These are phyloP conservation scores for Synaphobranchus kaupii DNA, from an alignment of 2,797 vertebrate genomes.

Conservation along the genomic window DNA sequence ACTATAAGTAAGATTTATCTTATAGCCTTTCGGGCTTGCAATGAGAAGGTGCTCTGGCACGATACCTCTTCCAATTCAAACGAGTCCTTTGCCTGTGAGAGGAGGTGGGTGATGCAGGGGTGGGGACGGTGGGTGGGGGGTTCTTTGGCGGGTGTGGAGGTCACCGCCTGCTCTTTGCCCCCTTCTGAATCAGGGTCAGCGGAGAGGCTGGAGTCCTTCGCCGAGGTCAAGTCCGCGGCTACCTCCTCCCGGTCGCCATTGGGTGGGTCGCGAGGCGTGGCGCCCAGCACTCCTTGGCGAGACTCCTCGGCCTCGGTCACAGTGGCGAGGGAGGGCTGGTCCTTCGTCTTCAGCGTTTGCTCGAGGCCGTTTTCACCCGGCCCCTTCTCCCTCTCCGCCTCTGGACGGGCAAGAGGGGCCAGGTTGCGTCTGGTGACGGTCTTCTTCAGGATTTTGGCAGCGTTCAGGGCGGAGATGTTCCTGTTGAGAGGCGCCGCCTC, in stretches of 20 bases:
- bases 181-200: constrained; percentile 47
- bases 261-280: constrained; percentile 8
- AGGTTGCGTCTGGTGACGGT: constrained; percentile 83
- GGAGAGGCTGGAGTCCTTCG: constrained; percentile 44
- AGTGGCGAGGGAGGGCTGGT: constrained; percentile 76
- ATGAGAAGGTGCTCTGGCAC: constrained; percentile 21
- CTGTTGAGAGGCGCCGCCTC: constrained; percentile 69
- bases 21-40: not conserved
- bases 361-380: constrained; percentile 61
- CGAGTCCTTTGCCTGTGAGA: constrained; percentile 83
- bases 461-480: constrained; percentile 70
- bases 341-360: constrained; percentile 77
- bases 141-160: constrained; percentile 60
- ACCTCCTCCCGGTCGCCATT: constrained; percentile 6
- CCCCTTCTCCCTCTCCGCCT: constrained; percentile 14
- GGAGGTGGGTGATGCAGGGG: constrained; percentile 75
- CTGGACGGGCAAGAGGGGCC: constrained; percentile 38
- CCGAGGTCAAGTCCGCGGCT: not conserved
- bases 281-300: constrained; percentile 49
- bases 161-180: constrained; percentile 36
- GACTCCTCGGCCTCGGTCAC: constrained; percentile 89
- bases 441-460: constrained; percentile 84
- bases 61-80: constrained; percentile 98
- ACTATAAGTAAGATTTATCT: not conserved
- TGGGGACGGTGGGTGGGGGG: constrained; percentile 61